These are phyloP conservation scores for Nyctalus aviator DNA, from an alignment of 2,797 vertebrate genomes.

Conservation along the genomic window DNA sequence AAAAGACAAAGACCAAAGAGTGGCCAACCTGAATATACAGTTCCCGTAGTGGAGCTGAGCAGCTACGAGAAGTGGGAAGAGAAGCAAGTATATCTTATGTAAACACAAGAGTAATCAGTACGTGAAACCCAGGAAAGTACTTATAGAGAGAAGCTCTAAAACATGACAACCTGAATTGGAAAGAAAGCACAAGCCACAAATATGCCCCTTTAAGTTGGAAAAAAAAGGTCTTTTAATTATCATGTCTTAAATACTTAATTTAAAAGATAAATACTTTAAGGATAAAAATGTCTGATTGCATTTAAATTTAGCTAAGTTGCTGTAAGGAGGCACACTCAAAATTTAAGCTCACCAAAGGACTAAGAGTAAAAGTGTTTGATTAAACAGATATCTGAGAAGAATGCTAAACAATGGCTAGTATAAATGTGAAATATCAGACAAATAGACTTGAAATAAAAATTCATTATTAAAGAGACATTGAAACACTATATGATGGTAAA, in stretches of 20 bases:
- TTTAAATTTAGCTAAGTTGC: background rate
- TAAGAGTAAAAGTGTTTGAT: background rate
- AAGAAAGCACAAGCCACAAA: background rate
- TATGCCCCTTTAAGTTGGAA: background rate
- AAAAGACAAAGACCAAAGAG: conserved; percentile 58
- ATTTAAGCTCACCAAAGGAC: background rate
- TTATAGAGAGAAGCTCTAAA: background rate
- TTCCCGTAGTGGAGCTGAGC: background rate
- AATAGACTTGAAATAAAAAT: background rate
- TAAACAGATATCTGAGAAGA: background rate
- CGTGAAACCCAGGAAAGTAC: background rate
- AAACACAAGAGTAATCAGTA: background rate
- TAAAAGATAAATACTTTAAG: background rate
- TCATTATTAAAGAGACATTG: background rate
- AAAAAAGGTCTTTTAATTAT: background rate
- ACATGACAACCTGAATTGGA: background rate
- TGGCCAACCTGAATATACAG: background rate
- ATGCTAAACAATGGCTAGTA: background rate
- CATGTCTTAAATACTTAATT: background rate
- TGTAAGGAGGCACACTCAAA: background rate
- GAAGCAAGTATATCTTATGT: background rate
- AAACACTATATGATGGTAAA: background rate
- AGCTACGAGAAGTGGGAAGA: no score
- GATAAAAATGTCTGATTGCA: background rate
- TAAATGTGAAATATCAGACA: background rate